A percentile compares a stretch with the other conserved stretches of the same genome.
These are phyloP conservation scores for Nephrotoma guestfalica DNA, from an alignment of 2,888 invertebrate species.

Conservation along the genomic window DNA sequence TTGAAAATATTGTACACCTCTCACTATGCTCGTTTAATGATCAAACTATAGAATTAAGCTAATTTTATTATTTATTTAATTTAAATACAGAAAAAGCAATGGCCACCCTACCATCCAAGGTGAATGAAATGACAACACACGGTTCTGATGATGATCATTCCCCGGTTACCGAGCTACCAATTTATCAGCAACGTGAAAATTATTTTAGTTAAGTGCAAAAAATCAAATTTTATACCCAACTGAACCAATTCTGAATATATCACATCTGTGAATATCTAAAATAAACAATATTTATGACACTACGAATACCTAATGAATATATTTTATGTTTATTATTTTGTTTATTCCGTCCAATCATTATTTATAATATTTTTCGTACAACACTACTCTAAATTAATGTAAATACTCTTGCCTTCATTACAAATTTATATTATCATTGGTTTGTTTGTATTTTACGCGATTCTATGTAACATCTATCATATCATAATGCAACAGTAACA, in stretches of 20 bases:
- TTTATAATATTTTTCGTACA: background rate
- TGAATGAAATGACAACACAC: slow-evolving; percentile 29
- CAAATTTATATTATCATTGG: background rate
- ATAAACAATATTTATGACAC: no score
- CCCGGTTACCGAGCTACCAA: slow-evolving; percentile 63
- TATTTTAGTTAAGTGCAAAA: slow-evolving; percentile 43
- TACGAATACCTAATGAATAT: background rate
- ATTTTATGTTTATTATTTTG: background rate
- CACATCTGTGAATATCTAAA: background rate
- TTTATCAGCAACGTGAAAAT: slow-evolving; percentile 77
- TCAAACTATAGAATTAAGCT: background rate
- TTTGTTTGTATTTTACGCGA: background rate
- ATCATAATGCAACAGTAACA: background rate
- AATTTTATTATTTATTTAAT: slow-evolving; percentile 9
- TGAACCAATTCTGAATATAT: background rate
- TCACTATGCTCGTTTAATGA: background rate
- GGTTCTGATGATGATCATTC: slow-evolving; percentile 47
- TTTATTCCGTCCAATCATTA: background rate
- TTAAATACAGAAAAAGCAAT: slow-evolving; percentile 53
- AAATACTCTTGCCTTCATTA: background rate
- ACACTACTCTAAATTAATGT: background rate
- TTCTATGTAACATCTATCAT: background rate
- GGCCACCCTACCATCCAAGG: slow-evolving; percentile 49
- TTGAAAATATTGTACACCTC: background rate
- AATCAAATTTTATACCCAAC: background rate